phyloP scores from a whole-genome alignment of 2,113 vertebrate species.

The Elgaria multicarinata region DNA sequence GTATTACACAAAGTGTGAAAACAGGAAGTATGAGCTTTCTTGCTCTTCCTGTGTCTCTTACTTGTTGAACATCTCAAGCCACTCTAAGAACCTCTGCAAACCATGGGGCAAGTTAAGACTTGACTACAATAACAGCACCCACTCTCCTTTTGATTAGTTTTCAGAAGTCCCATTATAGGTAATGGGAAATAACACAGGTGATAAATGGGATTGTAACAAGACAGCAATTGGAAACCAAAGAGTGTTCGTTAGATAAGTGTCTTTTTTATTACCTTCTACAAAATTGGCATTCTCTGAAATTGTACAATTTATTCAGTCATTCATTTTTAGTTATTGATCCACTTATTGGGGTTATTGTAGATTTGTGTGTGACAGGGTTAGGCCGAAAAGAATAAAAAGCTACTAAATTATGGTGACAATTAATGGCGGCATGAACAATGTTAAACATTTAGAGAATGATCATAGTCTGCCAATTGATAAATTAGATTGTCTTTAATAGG shows the following conservation, averaged over 20 bases:
- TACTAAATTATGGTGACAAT: slow-evolving; percentile 22
- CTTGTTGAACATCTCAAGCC: neutral
- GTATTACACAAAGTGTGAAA: neutral
- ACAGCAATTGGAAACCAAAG: slow-evolving; percentile 5
- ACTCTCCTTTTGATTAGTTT: slow-evolving; percentile 20
- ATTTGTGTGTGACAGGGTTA: slow-evolving; percentile 5
- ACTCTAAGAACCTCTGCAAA: neutral
- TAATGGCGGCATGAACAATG: slow-evolving; percentile 13
- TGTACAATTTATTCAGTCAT: slow-evolving; percentile 36
- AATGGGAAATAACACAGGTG: slow-evolving; percentile 16
- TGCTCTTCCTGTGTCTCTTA: neutral
- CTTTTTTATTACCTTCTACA: slow-evolving; percentile 29
- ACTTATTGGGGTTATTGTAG: slow-evolving; percentile 12
- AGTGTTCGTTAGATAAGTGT: slow-evolving; percentile 5
- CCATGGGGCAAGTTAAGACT: neutral
- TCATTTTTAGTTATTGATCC: slow-evolving; percentile 36
- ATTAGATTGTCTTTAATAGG: slow-evolving; percentile 26
- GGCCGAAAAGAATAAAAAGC: slow-evolving; percentile 8
- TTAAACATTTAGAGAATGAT: slow-evolving; percentile 13
- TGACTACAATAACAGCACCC: neutral
- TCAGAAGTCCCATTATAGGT: slow-evolving; percentile 4
- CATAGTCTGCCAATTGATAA: slow-evolving; percentile 29
- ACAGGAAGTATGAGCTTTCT: neutral
- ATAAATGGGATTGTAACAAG: slow-evolving; percentile 22
- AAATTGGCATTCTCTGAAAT: slow-evolving; percentile 33